A percentile compares a stretch with the other conserved stretches of the same genome.
phyloP scores from a whole-genome alignment of 2,888 invertebrate species.

The Polyploca ridens region DNA sequence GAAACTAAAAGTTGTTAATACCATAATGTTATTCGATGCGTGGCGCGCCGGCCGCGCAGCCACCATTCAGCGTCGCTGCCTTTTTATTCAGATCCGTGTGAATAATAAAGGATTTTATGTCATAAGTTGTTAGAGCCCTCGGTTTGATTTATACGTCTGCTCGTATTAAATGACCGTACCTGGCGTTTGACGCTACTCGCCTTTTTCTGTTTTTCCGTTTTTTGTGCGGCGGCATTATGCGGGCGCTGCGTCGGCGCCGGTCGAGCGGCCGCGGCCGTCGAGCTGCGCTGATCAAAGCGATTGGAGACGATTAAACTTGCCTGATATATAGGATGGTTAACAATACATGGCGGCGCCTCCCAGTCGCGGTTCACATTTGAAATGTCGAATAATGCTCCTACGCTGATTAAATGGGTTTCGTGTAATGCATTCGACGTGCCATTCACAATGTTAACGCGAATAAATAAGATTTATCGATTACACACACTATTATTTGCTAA shows the following conservation, averaged over 20 bases:
- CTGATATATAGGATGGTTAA: conserved; percentile 51
- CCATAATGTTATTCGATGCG: conserved; percentile 71
- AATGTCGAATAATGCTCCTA: conserved; percentile 35
- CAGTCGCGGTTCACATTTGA: conserved; percentile 49
- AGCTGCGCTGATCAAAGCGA: conserved; percentile 66
- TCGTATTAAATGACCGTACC: conserved; percentile 49
- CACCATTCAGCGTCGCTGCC: conserved; percentile 43
- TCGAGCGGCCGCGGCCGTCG: conserved; percentile 30
- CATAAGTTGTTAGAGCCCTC: conserved; percentile 72
- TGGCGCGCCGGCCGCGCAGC: conserved; percentile 43
- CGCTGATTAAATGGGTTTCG: conserved; percentile 11
- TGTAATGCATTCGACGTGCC: conserved; percentile 14
- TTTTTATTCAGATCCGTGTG: conserved; percentile 62
- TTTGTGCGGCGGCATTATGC: conserved; percentile 54
- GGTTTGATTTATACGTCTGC: conserved; percentile 74
- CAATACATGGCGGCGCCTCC: conserved; percentile 51
- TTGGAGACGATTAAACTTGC: conserved; percentile 64
- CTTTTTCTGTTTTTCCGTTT: conserved; percentile 53
- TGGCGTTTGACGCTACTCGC: conserved; percentile 53
- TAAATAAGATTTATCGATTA: conserved; percentile 13
- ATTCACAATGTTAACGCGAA: conserved; percentile 8
- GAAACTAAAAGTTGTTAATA: conserved; percentile 72
- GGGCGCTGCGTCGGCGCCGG: conserved; percentile 64
- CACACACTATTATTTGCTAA: conserved; percentile 12
- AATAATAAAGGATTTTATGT: conserved; percentile 80